Conservation (phyloP, 1,140 invertebrate species). For the Bombus turneri region DNA sequence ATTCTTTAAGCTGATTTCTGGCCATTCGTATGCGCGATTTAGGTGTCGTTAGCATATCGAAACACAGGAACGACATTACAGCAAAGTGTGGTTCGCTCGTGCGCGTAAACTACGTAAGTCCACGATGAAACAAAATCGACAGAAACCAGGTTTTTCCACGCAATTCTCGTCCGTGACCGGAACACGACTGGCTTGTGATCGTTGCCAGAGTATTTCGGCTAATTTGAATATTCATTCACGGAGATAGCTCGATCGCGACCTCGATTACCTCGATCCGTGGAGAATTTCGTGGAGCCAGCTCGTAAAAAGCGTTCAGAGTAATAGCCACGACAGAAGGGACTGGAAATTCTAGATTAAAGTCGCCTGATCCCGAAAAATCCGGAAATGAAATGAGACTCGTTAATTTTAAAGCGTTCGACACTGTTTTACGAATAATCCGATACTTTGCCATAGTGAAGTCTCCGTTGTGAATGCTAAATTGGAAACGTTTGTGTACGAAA, state of each 20-base stretch:
- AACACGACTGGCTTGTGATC: background rate
- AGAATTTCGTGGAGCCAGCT: background rate
- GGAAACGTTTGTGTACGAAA: background rate
- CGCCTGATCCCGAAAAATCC: background rate
- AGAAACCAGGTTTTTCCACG: background rate
- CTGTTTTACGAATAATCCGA: background rate
- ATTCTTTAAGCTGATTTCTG: background rate
- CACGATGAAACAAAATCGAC: background rate
- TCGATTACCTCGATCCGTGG: background rate
- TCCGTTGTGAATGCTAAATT: background rate
- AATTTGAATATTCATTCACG: background rate
- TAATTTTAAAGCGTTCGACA: background rate
- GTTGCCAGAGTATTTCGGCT: background rate
- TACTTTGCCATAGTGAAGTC: background rate
- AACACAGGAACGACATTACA: background rate
- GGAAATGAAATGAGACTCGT: background rate
- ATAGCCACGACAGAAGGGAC: background rate
- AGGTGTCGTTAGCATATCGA: background rate
- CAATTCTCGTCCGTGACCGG: no score
- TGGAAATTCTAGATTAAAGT: background rate
- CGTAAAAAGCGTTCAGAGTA: background rate
- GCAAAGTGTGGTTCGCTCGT: background rate
- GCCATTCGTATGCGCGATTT: conserved; percentile 1
- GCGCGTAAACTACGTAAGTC: background rate
- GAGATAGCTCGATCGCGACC: background rate